Evolutionary conservation across 2,888 invertebrate species (phyloP), one percentile per base, ranked within the genome.

Genomic region (Cantharis rustica): DNA sequence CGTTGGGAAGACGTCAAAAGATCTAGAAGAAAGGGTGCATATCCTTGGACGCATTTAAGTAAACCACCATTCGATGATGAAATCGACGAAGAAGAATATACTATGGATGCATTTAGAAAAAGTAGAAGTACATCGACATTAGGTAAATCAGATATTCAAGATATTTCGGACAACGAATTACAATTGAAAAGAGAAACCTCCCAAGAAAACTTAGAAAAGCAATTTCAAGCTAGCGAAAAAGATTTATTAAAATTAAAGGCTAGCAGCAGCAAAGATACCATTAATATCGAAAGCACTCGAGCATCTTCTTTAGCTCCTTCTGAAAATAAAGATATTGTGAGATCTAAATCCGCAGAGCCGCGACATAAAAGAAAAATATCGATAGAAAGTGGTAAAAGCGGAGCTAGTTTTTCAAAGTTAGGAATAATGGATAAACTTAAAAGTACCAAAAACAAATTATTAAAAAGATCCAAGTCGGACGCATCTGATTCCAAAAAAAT

Each of bases 41-140:
- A 95, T 85, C 95, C 95, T 81, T 95, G 95, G 94, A 95, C 95
- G 13, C 92, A 95, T 87, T 88, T 95, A 23, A 90, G 93, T 83
- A 95, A 95, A 86, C 90, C 87, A 87, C 91, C 86, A 85, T 91
- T 81, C 86, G 81, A 85, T 84, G 85, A 85, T 70, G 83, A 85
- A 61, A 86, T 89, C 31, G 89, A 90, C 83, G 85, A 89, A 17
- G 84, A 85, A 76, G 81, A 84, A 31, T 86, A 83, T 77, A 85
- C 81, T 47, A 87, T 87, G 86, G 86, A 86, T 23, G 83, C 84
- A 20, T 81, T 85, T 68, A 82, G 84, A 72, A 80, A 83, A 75
- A 83, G 78, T 62, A 76, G 76, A 64, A 82, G 80, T 16, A 79
- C 85, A 13, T 83, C 84, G 7, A 83, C 83, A 11, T 79, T 84